Evolutionary conservation across 1,140 invertebrate genomes (phyloP), one percentile per base, ranked within the genome.

Genomic region (Pogonognathellus flavescens): DNA sequence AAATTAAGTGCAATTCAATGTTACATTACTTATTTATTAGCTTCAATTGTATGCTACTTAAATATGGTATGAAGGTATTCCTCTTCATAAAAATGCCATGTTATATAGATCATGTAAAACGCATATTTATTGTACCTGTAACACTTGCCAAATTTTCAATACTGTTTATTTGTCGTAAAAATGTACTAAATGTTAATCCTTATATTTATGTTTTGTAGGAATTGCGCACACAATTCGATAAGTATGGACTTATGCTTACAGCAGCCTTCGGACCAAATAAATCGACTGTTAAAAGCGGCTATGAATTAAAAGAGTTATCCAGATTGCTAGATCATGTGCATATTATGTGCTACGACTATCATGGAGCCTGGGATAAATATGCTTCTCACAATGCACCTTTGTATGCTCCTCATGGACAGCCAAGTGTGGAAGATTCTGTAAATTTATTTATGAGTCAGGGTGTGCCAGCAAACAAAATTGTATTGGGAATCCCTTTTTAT

Each of bases 281-380:
- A 89, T 91, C 92, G 49, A 94, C 93, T 0, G 95, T 96, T 84
- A 93, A 95, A 83, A 89, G 91, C 0, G 94, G 93, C 0, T 97
- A 97, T 88, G 94, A 97, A 90, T 92, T 97, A 18, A 91, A 92
- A 10, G 92, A 93, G 88, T 91, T 97, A 50, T 93, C 94, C 0
- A 90, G 93, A 10, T 93, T 95, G 89, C 90, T 97, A 16, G 95
- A 97, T 90, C 95, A 94, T 60, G 93, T 98, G 25, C 96, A 97
- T 88, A 92, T 97, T 86, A 97, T 97, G 96, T 94, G 94, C 84
- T 97, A 97, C 89, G 96, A 98, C 91, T 97, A 96, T 90, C 95
- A 97, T 89, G 96, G 96, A 6, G 92, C 93, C 5, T 97, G 96
- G 95, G 95, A 97, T 88, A 91, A 91, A 0, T 92, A 91, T 70